Percentiles rank a stretch among this genome's conserved stretches.
Evolutionary conservation across 2,888 invertebrate species (phyloP).

Genomic region (Bugulina stolonifera): DNA sequence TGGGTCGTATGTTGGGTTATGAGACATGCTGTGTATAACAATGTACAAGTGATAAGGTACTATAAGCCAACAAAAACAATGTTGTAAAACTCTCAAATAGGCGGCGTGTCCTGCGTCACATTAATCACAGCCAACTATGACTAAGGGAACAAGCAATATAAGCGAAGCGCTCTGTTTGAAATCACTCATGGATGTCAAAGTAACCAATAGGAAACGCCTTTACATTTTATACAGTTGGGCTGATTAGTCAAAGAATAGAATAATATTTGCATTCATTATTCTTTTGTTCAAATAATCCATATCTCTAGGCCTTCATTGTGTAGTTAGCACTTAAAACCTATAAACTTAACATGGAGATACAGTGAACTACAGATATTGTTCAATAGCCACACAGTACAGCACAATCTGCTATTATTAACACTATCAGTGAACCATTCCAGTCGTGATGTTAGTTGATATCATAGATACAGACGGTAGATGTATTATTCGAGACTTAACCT

Average conservation of each 20-base stretch:
- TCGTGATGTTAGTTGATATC: too few relatives aligned
- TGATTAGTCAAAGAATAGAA: not conserved
- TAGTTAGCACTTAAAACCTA: too few relatives aligned
- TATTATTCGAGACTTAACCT: too few relatives aligned
- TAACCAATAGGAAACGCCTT: not conserved
- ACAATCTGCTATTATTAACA: too few relatives aligned
- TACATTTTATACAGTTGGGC: not conserved
- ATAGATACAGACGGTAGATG: too few relatives aligned
- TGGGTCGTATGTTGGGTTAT: constrained; percentile 24
- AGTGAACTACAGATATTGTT: too few relatives aligned
- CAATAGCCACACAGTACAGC: too few relatives aligned
- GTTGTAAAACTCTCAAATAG: not conserved
- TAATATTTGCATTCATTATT: not conserved
- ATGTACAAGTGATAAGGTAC: not conserved
- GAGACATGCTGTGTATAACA: constrained; percentile 5
- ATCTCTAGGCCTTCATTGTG: too few relatives aligned
- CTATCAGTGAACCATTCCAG: too few relatives aligned
- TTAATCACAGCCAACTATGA: not conserved
- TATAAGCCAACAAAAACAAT: not conserved
- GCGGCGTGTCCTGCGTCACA: not conserved
- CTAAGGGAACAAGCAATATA: not conserved
- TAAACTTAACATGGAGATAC: too few relatives aligned
- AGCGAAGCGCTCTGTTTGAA: not conserved
- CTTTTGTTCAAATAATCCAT: not conserved
- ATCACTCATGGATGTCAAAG: not conserved